A percentile compares a stretch with the other conserved stretches of the same genome.
These are phyloP conservation scores for Scaptomyza graminum DNA, from an alignment of 1,140 invertebrate genomes.

Conservation along the genomic window DNA sequence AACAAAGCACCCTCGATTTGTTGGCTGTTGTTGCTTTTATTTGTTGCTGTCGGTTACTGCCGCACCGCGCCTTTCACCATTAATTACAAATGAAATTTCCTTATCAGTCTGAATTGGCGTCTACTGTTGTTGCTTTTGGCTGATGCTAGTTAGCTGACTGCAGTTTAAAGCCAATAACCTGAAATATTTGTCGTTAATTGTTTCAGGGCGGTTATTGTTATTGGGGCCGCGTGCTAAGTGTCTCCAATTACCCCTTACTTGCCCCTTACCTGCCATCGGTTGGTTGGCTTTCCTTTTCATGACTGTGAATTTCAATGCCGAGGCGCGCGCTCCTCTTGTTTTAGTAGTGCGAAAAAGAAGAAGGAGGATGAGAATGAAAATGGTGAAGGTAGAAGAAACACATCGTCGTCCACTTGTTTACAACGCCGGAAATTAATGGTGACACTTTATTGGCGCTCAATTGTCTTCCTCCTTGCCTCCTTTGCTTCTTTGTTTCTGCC, in stretches of 20 bases:
- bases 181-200: conserved; percentile 34
- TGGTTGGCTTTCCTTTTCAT: conserved; percentile 8
- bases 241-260: conserved; percentile 3
- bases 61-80: conserved; percentile 61
- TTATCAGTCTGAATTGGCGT: conserved; percentile 20
- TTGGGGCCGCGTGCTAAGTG: conserved; percentile 26
- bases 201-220: conserved; percentile 26
- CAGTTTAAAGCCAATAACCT: conserved; percentile 29
- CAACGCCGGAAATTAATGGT: conserved; percentile 44
- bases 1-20: neutral
- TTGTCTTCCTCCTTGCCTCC: conserved; percentile 15
- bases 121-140: neutral
- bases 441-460: conserved; percentile 43
- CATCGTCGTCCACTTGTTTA: conserved; percentile 26
- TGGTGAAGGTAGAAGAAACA: neutral
- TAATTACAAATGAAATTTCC: conserved; percentile 33
- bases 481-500: conserved; percentile 3
- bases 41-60: conserved; percentile 47
- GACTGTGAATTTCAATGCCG: conserved; percentile 36
- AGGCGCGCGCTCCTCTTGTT: neutral
- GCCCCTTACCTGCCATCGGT: neutral
- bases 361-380: neutral
- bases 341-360: neutral
- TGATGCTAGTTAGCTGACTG: neutral
- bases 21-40: conserved; percentile 8